Percentiles rank a stretch among this genome's conserved stretches.
These are phyloP conservation scores for Thymallus thymallus DNA, from an alignment of 2,113 vertebrate genomes.

Conservation along the genomic window DNA sequence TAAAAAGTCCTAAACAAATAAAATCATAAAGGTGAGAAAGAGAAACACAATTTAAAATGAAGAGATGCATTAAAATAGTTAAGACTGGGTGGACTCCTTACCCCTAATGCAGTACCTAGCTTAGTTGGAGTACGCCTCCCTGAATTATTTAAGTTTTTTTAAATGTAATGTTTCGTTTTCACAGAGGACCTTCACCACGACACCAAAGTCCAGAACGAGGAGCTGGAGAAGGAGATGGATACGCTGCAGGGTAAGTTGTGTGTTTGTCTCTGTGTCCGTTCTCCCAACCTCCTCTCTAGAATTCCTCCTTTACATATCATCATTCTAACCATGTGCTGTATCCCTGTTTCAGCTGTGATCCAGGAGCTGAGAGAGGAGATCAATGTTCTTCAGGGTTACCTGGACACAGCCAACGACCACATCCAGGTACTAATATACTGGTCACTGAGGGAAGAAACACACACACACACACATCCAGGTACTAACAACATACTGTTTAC, in stretches of 20 bases:
- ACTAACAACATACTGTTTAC: too few relatives aligned
- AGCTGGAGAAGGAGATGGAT: slow-evolving; percentile 67
- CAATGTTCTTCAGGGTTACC: slow-evolving; percentile 65
- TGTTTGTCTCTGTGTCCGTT: neutral
- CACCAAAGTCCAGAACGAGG: slow-evolving; percentile 65
- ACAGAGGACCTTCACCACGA: slow-evolving; percentile 72
- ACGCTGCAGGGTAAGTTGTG: slow-evolving; percentile 68
- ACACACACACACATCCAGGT: neutral
- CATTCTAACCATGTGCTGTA: neutral
- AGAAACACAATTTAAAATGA: too few relatives aligned
- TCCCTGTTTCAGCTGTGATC: slow-evolving; percentile 59
- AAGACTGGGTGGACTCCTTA: too few relatives aligned
- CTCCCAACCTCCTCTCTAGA: neutral
- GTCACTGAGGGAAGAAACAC: neutral
- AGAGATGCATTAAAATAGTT: too few relatives aligned
- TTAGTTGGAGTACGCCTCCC: too few relatives aligned
- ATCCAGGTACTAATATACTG: slow-evolving; percentile 67
- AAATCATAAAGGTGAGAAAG: too few relatives aligned
- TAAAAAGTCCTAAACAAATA: too few relatives aligned
- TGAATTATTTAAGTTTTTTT: neutral
- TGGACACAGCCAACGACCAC: slow-evolving; percentile 75
- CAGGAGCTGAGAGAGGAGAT: slow-evolving; percentile 68
- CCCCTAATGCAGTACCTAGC: too few relatives aligned
- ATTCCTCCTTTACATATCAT: neutral
- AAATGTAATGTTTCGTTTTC: slow-evolving; percentile 3